A percentile compares a stretch with the other conserved stretches of the same genome.
Evolutionary conservation across 2,888 invertebrate genomes (phyloP).

Genomic region (Orchesellides sinensis): DNA sequence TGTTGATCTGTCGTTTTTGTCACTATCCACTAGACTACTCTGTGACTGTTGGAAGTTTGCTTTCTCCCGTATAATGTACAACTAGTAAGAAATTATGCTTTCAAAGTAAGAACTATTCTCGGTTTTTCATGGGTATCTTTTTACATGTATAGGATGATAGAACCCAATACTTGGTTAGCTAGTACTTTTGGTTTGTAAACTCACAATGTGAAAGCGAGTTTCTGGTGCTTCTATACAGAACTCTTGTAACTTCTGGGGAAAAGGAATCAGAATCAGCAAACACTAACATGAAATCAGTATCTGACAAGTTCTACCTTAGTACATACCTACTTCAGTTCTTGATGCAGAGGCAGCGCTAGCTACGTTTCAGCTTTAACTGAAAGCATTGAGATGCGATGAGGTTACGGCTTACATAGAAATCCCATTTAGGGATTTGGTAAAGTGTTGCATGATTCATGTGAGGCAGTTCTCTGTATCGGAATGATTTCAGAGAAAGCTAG

Average conservation of each 20-base stretch:
- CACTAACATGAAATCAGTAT: conserved; percentile 22
- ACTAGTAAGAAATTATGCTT: too few species aligned
- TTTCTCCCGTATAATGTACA: too few species aligned
- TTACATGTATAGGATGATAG: too few species aligned
- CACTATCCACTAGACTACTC: neutral
- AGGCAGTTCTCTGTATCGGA: conserved; percentile 26
- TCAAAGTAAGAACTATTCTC: too few species aligned
- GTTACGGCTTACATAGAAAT: conserved; percentile 60
- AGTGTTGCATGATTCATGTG: conserved; percentile 61
- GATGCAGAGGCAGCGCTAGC: neutral
- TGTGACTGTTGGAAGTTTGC: too few species aligned
- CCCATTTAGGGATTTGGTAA: conserved; percentile 61
- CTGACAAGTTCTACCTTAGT: conserved; percentile 16
- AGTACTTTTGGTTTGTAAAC: too few species aligned
- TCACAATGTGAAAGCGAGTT: neutral
- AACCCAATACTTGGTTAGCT: too few species aligned
- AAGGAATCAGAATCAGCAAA: conserved; percentile 3
- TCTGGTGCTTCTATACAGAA: too few species aligned
- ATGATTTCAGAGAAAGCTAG: too few species aligned
- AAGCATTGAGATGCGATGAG: conserved; percentile 45
- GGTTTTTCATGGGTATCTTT: too few species aligned
- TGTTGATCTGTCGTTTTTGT: neutral
- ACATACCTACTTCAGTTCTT: neutral
- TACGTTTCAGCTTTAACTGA: conserved; percentile 11
- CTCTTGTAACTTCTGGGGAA: too few species aligned